These are phyloP conservation scores for Dolichoris vasculosae DNA, from an alignment of 1,140 invertebrate genomes.

Conservation along the genomic window DNA sequence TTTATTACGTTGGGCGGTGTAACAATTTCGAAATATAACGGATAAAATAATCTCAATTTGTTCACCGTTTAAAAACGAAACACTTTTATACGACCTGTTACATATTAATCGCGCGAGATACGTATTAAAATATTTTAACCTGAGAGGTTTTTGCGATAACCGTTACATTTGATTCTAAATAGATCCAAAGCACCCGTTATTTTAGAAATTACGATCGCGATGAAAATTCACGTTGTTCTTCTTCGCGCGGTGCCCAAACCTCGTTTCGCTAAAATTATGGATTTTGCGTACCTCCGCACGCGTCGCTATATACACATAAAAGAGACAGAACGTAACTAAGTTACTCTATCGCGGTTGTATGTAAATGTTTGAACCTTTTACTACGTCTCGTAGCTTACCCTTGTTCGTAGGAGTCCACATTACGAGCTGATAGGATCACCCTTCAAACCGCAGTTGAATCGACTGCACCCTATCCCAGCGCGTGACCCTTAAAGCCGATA, in stretches of 20 bases:
- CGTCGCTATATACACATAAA: not conserved
- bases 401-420: slow-evolving; percentile 29
- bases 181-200: no score
- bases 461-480: slow-evolving; percentile 32
- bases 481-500: slow-evolving; percentile 34
- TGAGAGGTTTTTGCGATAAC: no score
- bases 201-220: not conserved
- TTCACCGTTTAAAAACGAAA: no score
- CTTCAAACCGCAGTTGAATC: slow-evolving; percentile 50
- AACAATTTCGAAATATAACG: no score
- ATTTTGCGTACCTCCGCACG: not conserved
- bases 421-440: slow-evolving; percentile 51
- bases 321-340: slow-evolving; percentile 22
- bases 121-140: no score
- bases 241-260: not conserved
- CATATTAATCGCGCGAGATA: no score
- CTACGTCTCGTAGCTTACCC: slow-evolving; percentile 44
- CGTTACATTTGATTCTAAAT: not conserved
- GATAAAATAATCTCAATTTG: no score
- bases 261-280: not conserved
- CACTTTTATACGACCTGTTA: no score
- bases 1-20: no score
- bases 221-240: not conserved
- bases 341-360: slow-evolving; percentile 58
- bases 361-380: slow-evolving; percentile 64